Evolutionary conservation across 2,113 vertebrate genomes (phyloP).

Genomic region (Thymallus thymallus): DNA sequence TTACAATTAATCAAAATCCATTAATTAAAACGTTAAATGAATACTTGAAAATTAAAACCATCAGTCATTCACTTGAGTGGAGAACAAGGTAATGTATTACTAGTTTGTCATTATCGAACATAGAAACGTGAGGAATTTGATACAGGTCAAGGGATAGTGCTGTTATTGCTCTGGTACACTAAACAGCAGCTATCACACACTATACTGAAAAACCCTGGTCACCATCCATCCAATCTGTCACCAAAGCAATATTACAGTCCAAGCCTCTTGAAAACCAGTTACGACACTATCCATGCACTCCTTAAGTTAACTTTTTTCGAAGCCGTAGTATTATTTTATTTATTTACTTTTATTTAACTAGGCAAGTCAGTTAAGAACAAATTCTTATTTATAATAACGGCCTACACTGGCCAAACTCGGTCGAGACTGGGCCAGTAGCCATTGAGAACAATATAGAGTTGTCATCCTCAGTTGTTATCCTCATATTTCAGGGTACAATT

Average conservation of each 20-base stretch:
- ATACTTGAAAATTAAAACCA: slow-evolving; percentile 60
- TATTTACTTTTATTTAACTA: too few relatives aligned
- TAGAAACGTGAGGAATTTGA: neutral
- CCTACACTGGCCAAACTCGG: too few relatives aligned
- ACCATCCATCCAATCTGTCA: neutral
- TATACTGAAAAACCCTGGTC: neutral
- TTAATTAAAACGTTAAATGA: slow-evolving; percentile 62
- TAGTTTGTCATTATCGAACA: neutral
- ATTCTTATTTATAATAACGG: too few relatives aligned
- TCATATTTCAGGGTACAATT: slow-evolving; percentile 40
- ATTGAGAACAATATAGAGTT: neutral
- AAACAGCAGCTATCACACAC: neutral
- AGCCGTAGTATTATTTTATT: too few relatives aligned
- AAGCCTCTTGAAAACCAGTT: neutral
- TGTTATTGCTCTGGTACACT: neutral
- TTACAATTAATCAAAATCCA: slow-evolving; percentile 59
- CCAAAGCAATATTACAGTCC: neutral
- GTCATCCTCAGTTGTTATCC: neutral
- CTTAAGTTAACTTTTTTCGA: neutral
- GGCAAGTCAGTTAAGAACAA: too few relatives aligned
- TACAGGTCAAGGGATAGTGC: neutral
- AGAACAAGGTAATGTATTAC: neutral
- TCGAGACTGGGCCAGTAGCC: too few relatives aligned
- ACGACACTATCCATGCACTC: too few relatives aligned
- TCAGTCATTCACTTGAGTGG: slow-evolving; percentile 37